phyloP scores from a whole-genome alignment of 1,140 invertebrate genomes.

The Vollenhovia emeryi region DNA sequence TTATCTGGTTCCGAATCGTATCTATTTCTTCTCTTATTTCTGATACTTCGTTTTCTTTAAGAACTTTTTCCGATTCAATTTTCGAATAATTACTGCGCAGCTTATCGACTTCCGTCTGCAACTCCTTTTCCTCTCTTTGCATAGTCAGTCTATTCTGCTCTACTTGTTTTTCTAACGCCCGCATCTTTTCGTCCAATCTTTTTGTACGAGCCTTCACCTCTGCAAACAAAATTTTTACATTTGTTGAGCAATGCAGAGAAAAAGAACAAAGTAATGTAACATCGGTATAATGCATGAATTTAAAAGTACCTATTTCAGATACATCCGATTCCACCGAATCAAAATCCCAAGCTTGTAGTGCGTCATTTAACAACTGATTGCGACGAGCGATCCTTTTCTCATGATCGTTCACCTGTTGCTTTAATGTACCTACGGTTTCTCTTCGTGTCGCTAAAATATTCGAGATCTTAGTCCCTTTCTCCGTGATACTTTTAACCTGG shows the following conservation, averaged over 20 bases:
- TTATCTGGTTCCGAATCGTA: conserved; percentile 75
- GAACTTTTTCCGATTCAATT: conserved; percentile 83
- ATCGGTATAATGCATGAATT: not conserved
- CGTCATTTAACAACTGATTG: conserved; percentile 75
- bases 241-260: conserved; percentile 33
- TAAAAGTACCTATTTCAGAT: conserved; percentile 72
- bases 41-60: conserved; percentile 85
- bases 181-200: conserved; percentile 82
- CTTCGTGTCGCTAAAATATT: conserved; percentile 71
- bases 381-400: conserved; percentile 66
- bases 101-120: conserved; percentile 84
- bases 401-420: conserved; percentile 78
- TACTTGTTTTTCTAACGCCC: conserved; percentile 79
- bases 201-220: conserved; percentile 73
- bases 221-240: conserved; percentile 40
- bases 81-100: conserved; percentile 82
- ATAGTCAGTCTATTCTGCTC: conserved; percentile 81
- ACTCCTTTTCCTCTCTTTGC: conserved; percentile 83
- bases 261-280: conserved; percentile 30
- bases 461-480: conserved; percentile 64
- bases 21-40: conserved; percentile 85
- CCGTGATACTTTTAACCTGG: conserved; percentile 47
- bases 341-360: conserved; percentile 73
- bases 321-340: conserved; percentile 58
- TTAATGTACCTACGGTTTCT: conserved; percentile 73